A percentile compares a stretch with the other conserved stretches of the same genome.
Conservation (phyloP, 2,888 invertebrate genomes). For the Drosophila robusta region DNA sequence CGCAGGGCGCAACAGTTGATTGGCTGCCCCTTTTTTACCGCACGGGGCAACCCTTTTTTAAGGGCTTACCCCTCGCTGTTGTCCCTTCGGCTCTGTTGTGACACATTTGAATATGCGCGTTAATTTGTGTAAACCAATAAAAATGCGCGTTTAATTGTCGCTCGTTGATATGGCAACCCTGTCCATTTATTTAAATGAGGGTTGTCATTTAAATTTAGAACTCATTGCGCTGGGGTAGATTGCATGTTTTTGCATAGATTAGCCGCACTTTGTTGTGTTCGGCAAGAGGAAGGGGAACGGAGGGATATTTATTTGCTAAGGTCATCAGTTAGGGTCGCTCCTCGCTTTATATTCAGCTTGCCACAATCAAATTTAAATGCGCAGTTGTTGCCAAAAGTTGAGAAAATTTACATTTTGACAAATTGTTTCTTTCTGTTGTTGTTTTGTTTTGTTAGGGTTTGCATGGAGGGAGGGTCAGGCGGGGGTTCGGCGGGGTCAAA, state of each 20-base stretch:
- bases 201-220: constrained; percentile 38
- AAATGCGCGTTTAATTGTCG: constrained; percentile 75
- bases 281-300: neutral
- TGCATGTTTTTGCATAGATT: constrained; percentile 80
- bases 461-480: constrained; percentile 49
- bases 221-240: constrained; percentile 24
- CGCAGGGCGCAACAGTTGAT: constrained; percentile 65
- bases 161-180: constrained; percentile 57
- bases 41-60: constrained; percentile 46
- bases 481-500: constrained; percentile 50
- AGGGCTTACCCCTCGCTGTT: constrained; percentile 16
- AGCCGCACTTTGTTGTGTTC: constrained; percentile 69
- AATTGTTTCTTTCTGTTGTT: constrained; percentile 58
- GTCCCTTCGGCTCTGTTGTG: constrained; percentile 52
- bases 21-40: constrained; percentile 26
- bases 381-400: constrained; percentile 49
- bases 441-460: constrained; percentile 30
- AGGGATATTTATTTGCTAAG: constrained; percentile 14
- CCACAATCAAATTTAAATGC: constrained; percentile 70
- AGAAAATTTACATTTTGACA: constrained; percentile 77
- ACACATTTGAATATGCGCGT: constrained; percentile 57
- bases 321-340: constrained; percentile 39
- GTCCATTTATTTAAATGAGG: constrained; percentile 58
- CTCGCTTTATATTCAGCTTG: constrained; percentile 61
- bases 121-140: constrained; percentile 79